Evolutionary conservation across 23 tunicate genomes (phyloP), one percentile per base, ranked within the genome.

Genomic region (Phallusia fumigata): DNA sequence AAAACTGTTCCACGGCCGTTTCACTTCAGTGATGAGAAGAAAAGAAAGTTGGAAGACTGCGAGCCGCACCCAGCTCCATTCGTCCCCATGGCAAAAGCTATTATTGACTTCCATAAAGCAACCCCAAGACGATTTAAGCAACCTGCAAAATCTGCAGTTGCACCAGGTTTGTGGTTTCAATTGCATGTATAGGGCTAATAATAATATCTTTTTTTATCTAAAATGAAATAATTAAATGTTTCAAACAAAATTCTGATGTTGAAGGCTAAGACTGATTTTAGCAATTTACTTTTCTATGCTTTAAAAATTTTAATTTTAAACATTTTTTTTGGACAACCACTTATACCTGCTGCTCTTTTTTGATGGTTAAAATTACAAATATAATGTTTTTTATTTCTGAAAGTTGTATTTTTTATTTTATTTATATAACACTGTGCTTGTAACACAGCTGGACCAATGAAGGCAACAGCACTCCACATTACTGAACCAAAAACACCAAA

Each of bases 41-140:
- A 75, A 75, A 44, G 74, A 13, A 35, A 74, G n/a, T 30, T 45
- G 53, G 77, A 74, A 30, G 31, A 64, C 5, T 24, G 50, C 3
- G 44, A 65, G 18, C n/a, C 15, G 0, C 31, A 22, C 0, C n/a
- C 64, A 36, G 75, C 16, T 12, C 52, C 72, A 58, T 89, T 89
- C 75, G 88, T 84, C 0, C 93, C 93, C 31, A 89, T 89, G 93
- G 93, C 93, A 36, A 84, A 84, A 80, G 93, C 88, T 0, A 80
- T 89, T 24, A 73, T 80, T 18, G 87, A 89, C 75, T 89, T 89
- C 45, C 88, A 89, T 15, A 79, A 52, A 33, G 76, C 79, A 0
- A 80, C 88, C 12, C 86, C 90, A 31, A 44, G n/a, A 31, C 30
- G 87, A 16, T 84, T 35, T 31, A 53, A 44, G 35, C 40, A n/a